Percentiles rank a stretch among this genome's conserved stretches.
Evolutionary conservation across 1,140 invertebrate genomes (phyloP).

Genomic region (Pteromalus puparum): DNA sequence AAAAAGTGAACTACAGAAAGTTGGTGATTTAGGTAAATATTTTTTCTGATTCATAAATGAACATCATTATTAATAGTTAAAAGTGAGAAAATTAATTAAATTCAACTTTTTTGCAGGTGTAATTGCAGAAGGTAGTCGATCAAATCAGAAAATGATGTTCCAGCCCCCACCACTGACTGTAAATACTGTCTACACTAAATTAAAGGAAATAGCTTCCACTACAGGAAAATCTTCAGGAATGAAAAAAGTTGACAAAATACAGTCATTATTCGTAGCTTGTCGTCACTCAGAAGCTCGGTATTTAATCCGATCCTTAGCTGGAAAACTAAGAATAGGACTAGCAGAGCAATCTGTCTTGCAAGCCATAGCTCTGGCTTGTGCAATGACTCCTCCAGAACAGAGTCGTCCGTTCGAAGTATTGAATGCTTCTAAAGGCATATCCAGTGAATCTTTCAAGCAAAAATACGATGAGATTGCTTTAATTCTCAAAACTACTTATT

Average conservation of each 20-base stretch:
- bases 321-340: conserved; percentile 96
- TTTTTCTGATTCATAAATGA: not conserved
- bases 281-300: conserved; percentile 93
- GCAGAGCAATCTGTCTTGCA: conserved; percentile 97
- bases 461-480: conserved; percentile 86
- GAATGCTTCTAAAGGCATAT: conserved; percentile 79
- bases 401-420: conserved; percentile 81
- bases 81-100: not conserved
- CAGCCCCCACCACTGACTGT: conserved; percentile 82
- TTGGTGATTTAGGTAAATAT: conserved; percentile 84
- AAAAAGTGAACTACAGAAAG: conserved; percentile 85
- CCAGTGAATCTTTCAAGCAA: conserved; percentile 86
- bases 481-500: conserved; percentile 94
- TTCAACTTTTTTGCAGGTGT: conserved; percentile 76
- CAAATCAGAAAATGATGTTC: conserved; percentile 93
- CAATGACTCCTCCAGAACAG: conserved; percentile 82
- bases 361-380: conserved; percentile 91
- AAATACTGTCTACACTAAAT: conserved; percentile 86
- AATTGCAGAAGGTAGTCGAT: conserved; percentile 93
- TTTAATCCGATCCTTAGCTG: conserved; percentile 92
- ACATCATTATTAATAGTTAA: not conserved
- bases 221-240: conserved; percentile 85
- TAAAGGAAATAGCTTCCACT: conserved; percentile 94
- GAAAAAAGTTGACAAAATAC: conserved; percentile 96
- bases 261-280: conserved; percentile 94